Percentiles rank a stretch among this genome's conserved stretches.
phyloP scores from a whole-genome alignment of 2,113 vertebrate species.

The Madoqua kirkii region DNA sequence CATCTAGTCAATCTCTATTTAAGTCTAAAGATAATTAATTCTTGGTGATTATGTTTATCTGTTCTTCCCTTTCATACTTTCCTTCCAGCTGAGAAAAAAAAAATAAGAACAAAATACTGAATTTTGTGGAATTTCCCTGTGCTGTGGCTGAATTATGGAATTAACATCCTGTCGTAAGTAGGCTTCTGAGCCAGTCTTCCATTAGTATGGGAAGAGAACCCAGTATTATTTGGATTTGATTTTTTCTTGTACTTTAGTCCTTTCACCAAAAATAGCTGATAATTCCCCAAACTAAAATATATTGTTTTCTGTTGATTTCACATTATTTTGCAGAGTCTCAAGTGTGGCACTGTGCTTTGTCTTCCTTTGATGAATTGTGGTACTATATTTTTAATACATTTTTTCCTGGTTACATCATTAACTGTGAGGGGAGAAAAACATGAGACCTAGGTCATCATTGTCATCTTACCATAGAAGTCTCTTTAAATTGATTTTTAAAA shows the following conservation, averaged over 20 bases:
- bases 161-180: neutral
- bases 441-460: neutral
- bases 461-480: neutral
- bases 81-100: neutral
- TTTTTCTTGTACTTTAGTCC: neutral
- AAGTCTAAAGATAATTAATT: constrained; percentile 3
- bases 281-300: neutral
- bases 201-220: neutral
- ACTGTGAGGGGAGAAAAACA: neutral
- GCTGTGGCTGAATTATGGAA: neutral
- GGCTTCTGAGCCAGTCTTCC: neutral
- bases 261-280: neutral
- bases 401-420: neutral
- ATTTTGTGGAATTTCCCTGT: neutral
- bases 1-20: neutral
- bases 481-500: neutral
- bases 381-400: neutral
- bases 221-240: neutral
- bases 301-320: neutral
- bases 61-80: neutral
- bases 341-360: neutral
- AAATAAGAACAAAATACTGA: neutral
- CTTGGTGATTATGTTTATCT: constrained; percentile 26
- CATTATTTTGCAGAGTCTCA: neutral
- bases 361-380: neutral